Evolutionary conservation across 1,140 invertebrate species (phyloP).

Genomic region (Bombus breviceps): DNA sequence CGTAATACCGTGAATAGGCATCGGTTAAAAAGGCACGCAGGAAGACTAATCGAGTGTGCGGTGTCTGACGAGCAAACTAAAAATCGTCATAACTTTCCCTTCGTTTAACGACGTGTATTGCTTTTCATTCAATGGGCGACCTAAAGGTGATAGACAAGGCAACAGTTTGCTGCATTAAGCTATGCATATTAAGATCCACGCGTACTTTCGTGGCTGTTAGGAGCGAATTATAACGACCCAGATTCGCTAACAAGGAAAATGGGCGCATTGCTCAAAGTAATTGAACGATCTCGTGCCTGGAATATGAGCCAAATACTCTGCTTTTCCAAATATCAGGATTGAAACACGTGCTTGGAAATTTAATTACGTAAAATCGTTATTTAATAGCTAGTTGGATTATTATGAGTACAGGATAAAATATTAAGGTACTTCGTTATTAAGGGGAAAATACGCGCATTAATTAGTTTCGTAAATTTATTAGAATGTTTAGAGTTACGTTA

Average conservation of each 20-base stretch:
- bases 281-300: background rate
- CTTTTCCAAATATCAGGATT: background rate
- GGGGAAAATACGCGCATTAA: background rate
- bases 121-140: constrained; percentile 55
- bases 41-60: background rate
- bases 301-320: background rate
- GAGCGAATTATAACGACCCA: constrained; percentile 51
- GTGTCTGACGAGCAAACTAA: background rate
- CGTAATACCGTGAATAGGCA: background rate
- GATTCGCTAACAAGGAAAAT: constrained; percentile 40
- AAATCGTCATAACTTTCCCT: constrained; percentile 66
- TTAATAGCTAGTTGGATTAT: background rate
- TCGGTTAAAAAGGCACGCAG: constrained; percentile 7
- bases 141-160: constrained; percentile 22
- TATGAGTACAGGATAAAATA: background rate
- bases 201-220: constrained; percentile 47
- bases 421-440: too few relatives aligned
- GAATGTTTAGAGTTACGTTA: background rate
- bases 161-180: constrained; percentile 29
- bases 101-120: constrained; percentile 13
- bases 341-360: background rate
- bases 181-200: constrained; percentile 60
- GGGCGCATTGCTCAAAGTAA: constrained; percentile 7
- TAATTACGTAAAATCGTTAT: background rate
- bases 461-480: background rate